Percentiles rank a stretch among this genome's conserved stretches.
Conservation (phyloP, 2,113 vertebrate genomes). For the Gnathonemus longibarbis region DNA sequence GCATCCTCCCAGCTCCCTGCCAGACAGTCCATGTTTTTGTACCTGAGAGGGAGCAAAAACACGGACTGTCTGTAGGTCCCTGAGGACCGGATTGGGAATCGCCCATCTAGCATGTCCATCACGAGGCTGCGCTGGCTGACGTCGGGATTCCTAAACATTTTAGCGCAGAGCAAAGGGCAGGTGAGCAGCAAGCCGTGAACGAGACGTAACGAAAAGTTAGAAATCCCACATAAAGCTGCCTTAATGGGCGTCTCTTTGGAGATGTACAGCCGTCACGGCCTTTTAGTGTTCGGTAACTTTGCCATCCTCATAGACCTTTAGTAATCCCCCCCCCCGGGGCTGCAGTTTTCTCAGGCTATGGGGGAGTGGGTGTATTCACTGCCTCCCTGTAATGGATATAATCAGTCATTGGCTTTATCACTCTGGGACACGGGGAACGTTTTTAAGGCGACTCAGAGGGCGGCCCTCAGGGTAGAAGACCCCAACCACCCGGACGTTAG, state of each 20-base stretch:
- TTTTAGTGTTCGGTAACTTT: neutral
- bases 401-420: neutral
- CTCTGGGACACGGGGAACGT: neutral
- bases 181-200: neutral
- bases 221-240: conserved; percentile 17
- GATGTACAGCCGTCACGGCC: conserved; percentile 13
- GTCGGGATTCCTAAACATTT: neutral
- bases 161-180: neutral
- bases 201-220: conserved; percentile 31
- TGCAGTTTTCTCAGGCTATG: neutral
- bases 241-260: conserved; percentile 18
- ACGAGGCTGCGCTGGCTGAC: neutral
- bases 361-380: neutral
- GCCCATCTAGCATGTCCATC: neutral
- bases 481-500: neutral
- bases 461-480: neutral
- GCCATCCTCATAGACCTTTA: neutral
- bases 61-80: neutral
- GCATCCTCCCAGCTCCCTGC: too few relatives aligned
- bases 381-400: conserved; percentile 3
- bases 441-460: neutral
- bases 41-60: neutral
- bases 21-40: too few relatives aligned
- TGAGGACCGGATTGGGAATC: neutral
- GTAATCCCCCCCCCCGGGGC: neutral